These are phyloP conservation scores for Zygaena filipendulae DNA, from an alignment of 2,888 invertebrate genomes.

Conservation along the genomic window DNA sequence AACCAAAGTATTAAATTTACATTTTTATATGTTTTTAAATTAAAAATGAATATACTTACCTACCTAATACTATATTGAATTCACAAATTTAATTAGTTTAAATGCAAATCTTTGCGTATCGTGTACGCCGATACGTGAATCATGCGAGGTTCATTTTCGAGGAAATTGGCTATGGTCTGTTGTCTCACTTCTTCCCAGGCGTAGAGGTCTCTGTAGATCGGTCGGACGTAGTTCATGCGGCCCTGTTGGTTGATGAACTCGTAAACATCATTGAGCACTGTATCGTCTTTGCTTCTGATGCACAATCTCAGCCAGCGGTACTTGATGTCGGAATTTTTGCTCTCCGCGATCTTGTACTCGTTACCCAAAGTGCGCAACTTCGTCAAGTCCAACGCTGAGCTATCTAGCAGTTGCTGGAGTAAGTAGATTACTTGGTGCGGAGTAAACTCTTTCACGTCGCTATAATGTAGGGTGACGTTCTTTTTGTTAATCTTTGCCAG, in stretches of 20 bases:
- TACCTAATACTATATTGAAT: no score
- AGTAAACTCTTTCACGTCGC: slow-evolving; percentile 65
- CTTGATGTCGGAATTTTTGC: slow-evolving; percentile 83
- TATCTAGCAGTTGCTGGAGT: slow-evolving; percentile 71
- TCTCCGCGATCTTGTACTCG: slow-evolving; percentile 72
- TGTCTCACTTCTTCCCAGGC: slow-evolving; percentile 79
- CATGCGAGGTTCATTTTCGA: slow-evolving; percentile 77
- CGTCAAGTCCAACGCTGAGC: slow-evolving; percentile 50
- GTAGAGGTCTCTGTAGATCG: slow-evolving; percentile 87
- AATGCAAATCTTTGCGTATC: slow-evolving; percentile 80
- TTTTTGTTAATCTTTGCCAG: slow-evolving; percentile 46
- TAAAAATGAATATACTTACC: no score
- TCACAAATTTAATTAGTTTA: no score
- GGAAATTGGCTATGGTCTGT: slow-evolving; percentile 77
- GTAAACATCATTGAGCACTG: slow-evolving; percentile 74
- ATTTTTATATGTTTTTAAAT: no score
- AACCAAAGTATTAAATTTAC: no score
- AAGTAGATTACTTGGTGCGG: slow-evolving; percentile 75
- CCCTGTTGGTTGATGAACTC: slow-evolving; percentile 86
- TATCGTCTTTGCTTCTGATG: slow-evolving; percentile 76
- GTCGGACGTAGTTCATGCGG: slow-evolving; percentile 91
- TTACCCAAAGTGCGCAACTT: slow-evolving; percentile 72
- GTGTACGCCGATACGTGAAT: slow-evolving; percentile 84
- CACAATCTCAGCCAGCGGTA: slow-evolving; percentile 83
- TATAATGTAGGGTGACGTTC: slow-evolving; percentile 44